Percentiles rank a stretch among this genome's conserved stretches.
Conservation (phyloP, 2,113 vertebrate species). For the Oryctolagus cuniculus region DNA sequence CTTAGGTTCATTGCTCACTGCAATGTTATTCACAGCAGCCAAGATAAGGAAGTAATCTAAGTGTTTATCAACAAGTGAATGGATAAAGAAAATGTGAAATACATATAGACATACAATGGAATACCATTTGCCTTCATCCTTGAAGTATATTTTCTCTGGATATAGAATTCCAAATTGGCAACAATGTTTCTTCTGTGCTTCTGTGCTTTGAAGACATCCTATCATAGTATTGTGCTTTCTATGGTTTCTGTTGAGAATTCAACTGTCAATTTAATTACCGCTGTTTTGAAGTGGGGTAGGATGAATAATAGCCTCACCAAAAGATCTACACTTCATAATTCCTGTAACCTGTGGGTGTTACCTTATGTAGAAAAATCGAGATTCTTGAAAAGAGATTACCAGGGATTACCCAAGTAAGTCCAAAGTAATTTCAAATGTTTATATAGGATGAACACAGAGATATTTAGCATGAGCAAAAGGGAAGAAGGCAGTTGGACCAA, state of each 20-base stretch:
- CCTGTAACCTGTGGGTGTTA: neutral
- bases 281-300: neutral
- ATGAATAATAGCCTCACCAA: neutral
- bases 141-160: neutral
- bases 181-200: neutral
- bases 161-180: conserved; percentile 31
- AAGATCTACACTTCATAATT: neutral
- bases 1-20: neutral
- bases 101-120: neutral
- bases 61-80: too few relatives aligned
- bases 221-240: neutral
- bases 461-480: neutral
- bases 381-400: too few relatives aligned
- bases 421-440: neutral
- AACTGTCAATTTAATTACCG: neutral
- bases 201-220: neutral
- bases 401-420: too few relatives aligned
- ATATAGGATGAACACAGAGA: neutral
- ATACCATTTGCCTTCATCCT: neutral
- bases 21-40: neutral
- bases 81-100: too few relatives aligned
- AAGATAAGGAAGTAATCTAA: neutral
- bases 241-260: neutral
- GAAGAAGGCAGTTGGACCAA: neutral
- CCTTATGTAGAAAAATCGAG: neutral